Evolutionary conservation across 2,888 invertebrate species (phyloP), one percentile per base, ranked within the genome.

Genomic region (Bellardia bayeri): DNA sequence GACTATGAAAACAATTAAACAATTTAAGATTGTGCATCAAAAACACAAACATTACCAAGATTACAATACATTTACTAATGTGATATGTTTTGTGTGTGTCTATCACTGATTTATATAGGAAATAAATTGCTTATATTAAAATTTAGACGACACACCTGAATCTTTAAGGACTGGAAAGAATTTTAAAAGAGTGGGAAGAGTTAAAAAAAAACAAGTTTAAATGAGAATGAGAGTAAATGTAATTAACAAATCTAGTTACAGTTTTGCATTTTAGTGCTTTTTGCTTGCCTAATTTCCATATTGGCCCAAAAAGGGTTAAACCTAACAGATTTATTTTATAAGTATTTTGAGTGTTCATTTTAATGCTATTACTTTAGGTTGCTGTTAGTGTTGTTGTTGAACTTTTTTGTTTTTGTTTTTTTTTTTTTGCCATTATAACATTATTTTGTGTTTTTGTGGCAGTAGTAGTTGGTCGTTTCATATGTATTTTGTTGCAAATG

Each of bases 311-410:
- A 81, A 63, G 85, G 80, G 75, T 81, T 81, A 85, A 81, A 13
- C 3, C 11, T 8, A 56, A 58, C 51, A 72, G 71, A 66, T 76
- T 78, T 84, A 61, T 71, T 69, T 66, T 42, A 14, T 49, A 51
- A 49, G 54, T 56, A 45, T 54, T 64, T 82, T 30, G 79, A 85
- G 78, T 84, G 72, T 82, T 84, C 58, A 74, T 72, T 76, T 84
- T 87, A 84, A 72, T 80, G 83, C 68, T 85, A 86, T 82, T 69
- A 80, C 82, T 82, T 83, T 74, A 85, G 86, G 71, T 87, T 78
- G 61, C 37, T 66, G 49, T 42, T 42, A 14, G 56, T 54, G 64
- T 64, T 82, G 81, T 72, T 69, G 40, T 40, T 54, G 42, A 40
- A 37, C 33, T 58, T 23, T 56, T 2, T 42, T 66, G 16, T 66